Conservation (phyloP, 2,888 invertebrate genomes). For the Andrena praecox region DNA sequence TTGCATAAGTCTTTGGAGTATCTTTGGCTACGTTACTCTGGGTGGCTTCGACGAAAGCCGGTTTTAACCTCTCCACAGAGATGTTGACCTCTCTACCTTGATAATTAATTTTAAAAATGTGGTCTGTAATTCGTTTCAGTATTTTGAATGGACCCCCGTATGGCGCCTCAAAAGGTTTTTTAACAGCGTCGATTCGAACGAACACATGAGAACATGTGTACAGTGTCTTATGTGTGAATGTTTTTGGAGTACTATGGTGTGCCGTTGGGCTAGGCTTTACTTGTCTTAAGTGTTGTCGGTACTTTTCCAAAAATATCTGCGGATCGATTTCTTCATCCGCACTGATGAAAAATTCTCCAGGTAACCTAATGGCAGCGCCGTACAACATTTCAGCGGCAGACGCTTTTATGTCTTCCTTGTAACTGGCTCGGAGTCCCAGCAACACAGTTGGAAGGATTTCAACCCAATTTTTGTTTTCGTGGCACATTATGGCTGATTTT, state of each 20-base stretch:
- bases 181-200: no score
- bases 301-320: background rate
- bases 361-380: background rate
- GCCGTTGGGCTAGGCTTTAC: background rate
- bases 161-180: no score
- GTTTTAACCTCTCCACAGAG: no score
- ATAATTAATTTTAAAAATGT: no score
- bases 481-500: slow-evolving; percentile 68
- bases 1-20: no score
- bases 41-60: no score
- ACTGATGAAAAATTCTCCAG: background rate
- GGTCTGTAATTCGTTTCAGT: no score
- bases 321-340: background rate
- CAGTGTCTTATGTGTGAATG: no score
- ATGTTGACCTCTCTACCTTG: no score
- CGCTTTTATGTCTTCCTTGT: slow-evolving; percentile 54
- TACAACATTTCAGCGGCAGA: slow-evolving; percentile 60
- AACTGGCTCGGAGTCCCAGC: slow-evolving; percentile 54
- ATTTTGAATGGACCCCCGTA: no score
- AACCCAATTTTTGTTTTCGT: slow-evolving; percentile 51
- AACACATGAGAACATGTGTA: no score
- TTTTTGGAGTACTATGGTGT: background rate
- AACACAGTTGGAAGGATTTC: slow-evolving; percentile 62
- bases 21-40: no score
- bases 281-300: background rate